Percentiles rank a stretch among this genome's conserved stretches.
phyloP scores from a whole-genome alignment of 2,888 invertebrate species.

The Lobophora halterata region DNA sequence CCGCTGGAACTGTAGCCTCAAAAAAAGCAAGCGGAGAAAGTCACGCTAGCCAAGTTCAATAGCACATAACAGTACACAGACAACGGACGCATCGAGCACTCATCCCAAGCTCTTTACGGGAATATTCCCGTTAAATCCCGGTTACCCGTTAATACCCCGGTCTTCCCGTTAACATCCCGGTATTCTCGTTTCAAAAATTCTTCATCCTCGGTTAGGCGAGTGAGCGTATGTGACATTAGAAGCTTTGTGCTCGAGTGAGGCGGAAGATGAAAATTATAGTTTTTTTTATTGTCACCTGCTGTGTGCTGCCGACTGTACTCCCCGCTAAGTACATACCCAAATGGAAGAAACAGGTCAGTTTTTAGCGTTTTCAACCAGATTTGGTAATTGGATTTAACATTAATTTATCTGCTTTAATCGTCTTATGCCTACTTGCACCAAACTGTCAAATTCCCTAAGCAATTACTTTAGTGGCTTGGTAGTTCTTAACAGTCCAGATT shows the following conservation, averaged over 20 bases:
- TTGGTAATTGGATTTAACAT: not conserved
- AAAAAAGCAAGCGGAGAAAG: conserved; percentile 67
- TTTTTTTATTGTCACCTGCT: conserved; percentile 47
- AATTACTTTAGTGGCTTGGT: too few relatives aligned
- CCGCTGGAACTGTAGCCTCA: conserved; percentile 47
- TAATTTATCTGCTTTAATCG: not conserved
- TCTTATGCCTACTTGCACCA: not conserved
- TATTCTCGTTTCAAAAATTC: not conserved
- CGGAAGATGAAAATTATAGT: conserved; percentile 43
- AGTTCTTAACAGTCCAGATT: too few relatives aligned
- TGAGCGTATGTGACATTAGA: conserved; percentile 6
- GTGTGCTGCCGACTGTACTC: conserved; percentile 49
- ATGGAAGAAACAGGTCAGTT: conserved; percentile 88
- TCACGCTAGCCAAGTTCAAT: conserved; percentile 72
- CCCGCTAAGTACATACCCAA: conserved; percentile 85
- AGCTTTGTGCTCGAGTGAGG: conserved; percentile 8
- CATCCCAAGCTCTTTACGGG: too few relatives aligned
- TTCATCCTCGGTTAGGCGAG: not conserved
- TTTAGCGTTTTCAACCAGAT: not conserved
- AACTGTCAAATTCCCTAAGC: not conserved
- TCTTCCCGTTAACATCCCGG: conserved; percentile 3
- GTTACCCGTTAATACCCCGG: too few relatives aligned
- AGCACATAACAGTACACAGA: conserved; percentile 68
- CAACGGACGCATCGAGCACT: conserved; percentile 41
- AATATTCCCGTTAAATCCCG: too few relatives aligned